These are phyloP conservation scores for Alloscopus bannaensis DNA, from an alignment of 2,888 invertebrate species.

Conservation along the genomic window DNA sequence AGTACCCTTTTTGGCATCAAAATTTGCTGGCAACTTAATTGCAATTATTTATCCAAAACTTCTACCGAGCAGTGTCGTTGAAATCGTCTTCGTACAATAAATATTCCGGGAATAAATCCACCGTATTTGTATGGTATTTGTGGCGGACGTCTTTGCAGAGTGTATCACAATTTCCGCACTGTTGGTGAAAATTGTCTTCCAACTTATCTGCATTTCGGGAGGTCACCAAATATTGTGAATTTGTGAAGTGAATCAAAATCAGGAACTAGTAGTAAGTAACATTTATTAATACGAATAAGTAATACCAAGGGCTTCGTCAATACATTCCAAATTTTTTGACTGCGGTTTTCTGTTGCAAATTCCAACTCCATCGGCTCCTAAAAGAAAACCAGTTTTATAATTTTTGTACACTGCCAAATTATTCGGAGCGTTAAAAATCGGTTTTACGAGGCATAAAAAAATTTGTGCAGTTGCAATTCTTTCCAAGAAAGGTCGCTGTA, in stretches of 20 bases:
- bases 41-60: no score
- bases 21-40: neutral
- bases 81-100: neutral
- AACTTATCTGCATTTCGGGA: neutral
- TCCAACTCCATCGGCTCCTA: slow-evolving; percentile 15
- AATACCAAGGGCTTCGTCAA: slow-evolving; percentile 7
- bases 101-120: slow-evolving; percentile 28
- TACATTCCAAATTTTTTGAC: slow-evolving; percentile 18
- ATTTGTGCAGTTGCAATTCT: slow-evolving; percentile 61
- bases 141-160: slow-evolving; percentile 58
- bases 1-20: neutral
- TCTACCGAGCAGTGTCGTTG: no score
- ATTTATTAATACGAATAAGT: neutral
- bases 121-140: slow-evolving; percentile 47
- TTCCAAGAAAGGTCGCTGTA: slow-evolving; percentile 22
- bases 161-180: slow-evolving; percentile 42
- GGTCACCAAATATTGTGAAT: no score
- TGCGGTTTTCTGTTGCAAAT: slow-evolving; percentile 29
- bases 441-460: slow-evolving; percentile 65
- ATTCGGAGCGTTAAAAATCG: neutral
- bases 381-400: neutral
- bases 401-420: neutral
- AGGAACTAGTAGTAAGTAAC: neutral
- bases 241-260: no score
- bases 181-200: slow-evolving; percentile 30